Evolutionary conservation across 2,113 vertebrate genomes (phyloP), one percentile per base, ranked within the genome.

Genomic region (Siniperca knerii): DNA sequence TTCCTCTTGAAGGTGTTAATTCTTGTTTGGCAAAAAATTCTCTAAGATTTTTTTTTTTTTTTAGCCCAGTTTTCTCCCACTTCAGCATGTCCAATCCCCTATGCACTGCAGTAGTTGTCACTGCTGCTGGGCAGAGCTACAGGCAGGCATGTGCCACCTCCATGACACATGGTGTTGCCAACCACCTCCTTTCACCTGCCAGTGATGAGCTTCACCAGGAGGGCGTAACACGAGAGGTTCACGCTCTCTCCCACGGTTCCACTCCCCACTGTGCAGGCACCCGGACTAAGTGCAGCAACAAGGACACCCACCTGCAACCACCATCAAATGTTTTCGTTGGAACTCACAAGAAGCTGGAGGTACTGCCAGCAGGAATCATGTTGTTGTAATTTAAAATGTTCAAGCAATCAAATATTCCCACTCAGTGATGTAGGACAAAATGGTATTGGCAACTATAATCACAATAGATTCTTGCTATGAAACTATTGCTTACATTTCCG

Each of bases 101-200:
- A 0, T 44, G 21, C 58, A n/a, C 72, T n/a, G 33, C 65, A 78
- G 37, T 48, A n/a, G 76, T 58, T 60, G 68, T 68, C 18, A 35
- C 35, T n/a, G 52, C 33, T 75, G 16, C 15, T 35, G 60, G 52
- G 71, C 52, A 15, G 50, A 57, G 69, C 67, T 44, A 15, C 29
- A 62, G 55, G 69, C 48, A n/a, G 69, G 81, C 46, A 75, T 60
- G 74, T 33, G 44, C 48, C n/a, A 40, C 46, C 40, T 78, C 72
- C 13, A 1, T 70, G 68, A 69, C 54, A 73, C 70, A 13, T 25
- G 48, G 6, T 6, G 15, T 57, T 71, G 57, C 58, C 76, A 52
- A 44, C 66, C 46, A 42, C 71, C 44, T 86, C 7, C 29, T 67
- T 72, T 84, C 77, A 83, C 80, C 87, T 86, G 69, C 80, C 35